A percentile compares a stretch with the other conserved stretches of the same genome.
Evolutionary conservation across 2,888 invertebrate genomes (phyloP).

Genomic region (Hypomecis atomaria): DNA sequence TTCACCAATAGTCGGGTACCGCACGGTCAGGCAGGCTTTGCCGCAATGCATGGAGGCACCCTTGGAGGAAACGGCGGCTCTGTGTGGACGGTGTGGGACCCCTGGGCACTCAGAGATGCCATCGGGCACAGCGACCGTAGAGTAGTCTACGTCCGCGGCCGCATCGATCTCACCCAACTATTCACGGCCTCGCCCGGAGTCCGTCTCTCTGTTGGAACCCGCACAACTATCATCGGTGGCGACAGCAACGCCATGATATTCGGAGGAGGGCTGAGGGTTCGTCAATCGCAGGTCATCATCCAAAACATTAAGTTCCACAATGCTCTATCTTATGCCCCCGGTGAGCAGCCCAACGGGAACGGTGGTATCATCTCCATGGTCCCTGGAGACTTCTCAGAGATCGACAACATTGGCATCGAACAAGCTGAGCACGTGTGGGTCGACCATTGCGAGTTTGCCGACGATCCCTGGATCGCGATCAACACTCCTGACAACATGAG

Average conservation of each 20-base stretch:
- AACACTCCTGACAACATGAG: conserved; percentile 18
- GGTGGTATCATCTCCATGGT: conserved; percentile 31
- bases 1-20: conserved; percentile 8
- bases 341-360: conserved; percentile 35
- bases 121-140: conserved; percentile 15
- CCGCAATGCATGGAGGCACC: conserved; percentile 13
- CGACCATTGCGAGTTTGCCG: conserved; percentile 35
- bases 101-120: conserved; percentile 27
- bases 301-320: conserved; percentile 34
- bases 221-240: conserved; percentile 20
- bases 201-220: conserved; percentile 8
- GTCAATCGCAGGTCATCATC: conserved; percentile 25
- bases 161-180: conserved; percentile 30
- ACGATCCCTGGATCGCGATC: conserved; percentile 35
- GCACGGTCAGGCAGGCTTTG: conserved; percentile 16
- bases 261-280: conserved; percentile 30
- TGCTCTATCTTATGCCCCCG: conserved; percentile 30
- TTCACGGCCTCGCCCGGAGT: conserved; percentile 30
- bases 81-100: conserved; percentile 29
- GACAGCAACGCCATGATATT: conserved; percentile 28
- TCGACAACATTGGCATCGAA: conserved; percentile 29
- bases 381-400: conserved; percentile 20
- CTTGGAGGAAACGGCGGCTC: conserved; percentile 28
- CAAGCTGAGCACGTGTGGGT: conserved; percentile 25
- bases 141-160: conserved; percentile 31